Evolutionary conservation across 2,888 invertebrate genomes (phyloP).

Genomic region (Leptura quadrifasciata): DNA sequence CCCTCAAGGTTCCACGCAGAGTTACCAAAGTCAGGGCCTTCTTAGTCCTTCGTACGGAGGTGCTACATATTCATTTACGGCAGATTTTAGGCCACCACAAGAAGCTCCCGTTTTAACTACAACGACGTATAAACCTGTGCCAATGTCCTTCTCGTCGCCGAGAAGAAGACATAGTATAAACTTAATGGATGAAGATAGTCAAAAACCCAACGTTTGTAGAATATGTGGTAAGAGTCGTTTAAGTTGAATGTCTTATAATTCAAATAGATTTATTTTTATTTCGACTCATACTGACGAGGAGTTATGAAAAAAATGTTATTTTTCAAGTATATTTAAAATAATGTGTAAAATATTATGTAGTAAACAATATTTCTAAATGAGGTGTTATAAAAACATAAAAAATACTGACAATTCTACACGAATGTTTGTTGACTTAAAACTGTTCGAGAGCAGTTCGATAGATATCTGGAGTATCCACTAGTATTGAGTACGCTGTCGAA

Average conservation of each 20-base stretch:
- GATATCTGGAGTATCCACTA: no score
- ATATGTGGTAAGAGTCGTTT: conserved; percentile 83
- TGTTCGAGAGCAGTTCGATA: no score
- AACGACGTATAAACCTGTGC: conserved; percentile 76
- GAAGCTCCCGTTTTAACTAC: conserved; percentile 76
- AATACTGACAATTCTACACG: no score
- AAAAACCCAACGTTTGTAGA: conserved; percentile 91
- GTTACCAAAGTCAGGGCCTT: conserved; percentile 77
- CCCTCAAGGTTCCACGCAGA: conserved; percentile 78
- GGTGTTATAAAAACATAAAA: no score
- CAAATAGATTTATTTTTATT: no score
- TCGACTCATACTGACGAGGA: no score
- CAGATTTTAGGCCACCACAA: conserved; percentile 84
- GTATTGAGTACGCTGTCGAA: no score
- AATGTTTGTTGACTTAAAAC: no score
- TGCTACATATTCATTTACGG: conserved; percentile 89
- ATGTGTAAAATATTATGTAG: no score
- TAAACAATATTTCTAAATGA: no score
- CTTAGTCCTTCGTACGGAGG: conserved; percentile 82
- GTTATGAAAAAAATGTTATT: no score
- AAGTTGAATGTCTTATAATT: not conserved
- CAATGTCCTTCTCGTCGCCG: conserved; percentile 72
- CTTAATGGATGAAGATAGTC: conserved; percentile 81
- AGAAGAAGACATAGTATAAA: conserved; percentile 67
- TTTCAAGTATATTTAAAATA: no score